Conservation (phyloP, 1,140 invertebrate species). For the Acyrthosiphon pisum region DNA sequence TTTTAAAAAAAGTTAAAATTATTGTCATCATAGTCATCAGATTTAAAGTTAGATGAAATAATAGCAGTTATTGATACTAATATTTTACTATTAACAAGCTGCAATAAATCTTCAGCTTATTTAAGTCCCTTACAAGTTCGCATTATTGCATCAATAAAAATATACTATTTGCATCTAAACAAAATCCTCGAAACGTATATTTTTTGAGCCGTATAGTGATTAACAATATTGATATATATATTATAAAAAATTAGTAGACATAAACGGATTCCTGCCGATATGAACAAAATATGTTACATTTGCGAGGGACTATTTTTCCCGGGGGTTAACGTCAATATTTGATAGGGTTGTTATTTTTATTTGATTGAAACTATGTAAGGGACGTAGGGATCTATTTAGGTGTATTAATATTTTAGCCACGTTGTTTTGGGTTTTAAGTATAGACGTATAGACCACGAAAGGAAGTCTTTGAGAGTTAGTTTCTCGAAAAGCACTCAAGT, state of each 20-base stretch:
- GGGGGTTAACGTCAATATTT: background rate
- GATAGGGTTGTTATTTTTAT: background rate
- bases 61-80: too few species aligned
- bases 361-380: background rate
- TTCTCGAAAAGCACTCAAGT: conserved; percentile 24
- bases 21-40: too few species aligned
- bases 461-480: background rate
- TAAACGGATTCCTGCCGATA: background rate
- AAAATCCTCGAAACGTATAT: background rate
- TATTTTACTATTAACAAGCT: too few species aligned
- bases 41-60: too few species aligned
- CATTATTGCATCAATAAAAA: too few species aligned
- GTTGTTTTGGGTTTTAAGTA: conserved; percentile 6
- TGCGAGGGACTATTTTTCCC: background rate
- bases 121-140: too few species aligned
- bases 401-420: conserved; percentile 18
- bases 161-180: too few species aligned
- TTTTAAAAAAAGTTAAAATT: too few species aligned
- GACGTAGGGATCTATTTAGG: background rate
- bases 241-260: background rate
- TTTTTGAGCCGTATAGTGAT: background rate
- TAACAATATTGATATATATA: background rate
- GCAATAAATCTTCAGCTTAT: too few species aligned
- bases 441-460: background rate
- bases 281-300: background rate